Evolutionary conservation across 2,113 vertebrate genomes (phyloP).

Genomic region (Manacus vitellinus): DNA sequence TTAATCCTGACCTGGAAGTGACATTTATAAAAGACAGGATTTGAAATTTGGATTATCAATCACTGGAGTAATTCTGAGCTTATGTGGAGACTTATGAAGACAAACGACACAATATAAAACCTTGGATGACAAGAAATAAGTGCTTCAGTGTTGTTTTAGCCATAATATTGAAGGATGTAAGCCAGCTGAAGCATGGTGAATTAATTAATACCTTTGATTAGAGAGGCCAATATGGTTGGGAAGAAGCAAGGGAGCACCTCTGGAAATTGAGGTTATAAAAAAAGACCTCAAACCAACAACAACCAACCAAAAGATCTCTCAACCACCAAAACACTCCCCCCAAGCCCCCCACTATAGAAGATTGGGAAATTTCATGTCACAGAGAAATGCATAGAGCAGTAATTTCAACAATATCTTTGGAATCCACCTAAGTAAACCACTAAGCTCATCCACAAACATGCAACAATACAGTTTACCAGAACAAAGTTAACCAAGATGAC

Average conservation of each 20-base stretch:
- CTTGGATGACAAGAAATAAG: not conserved
- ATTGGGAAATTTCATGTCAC: not conserved
- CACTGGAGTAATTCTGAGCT: not conserved
- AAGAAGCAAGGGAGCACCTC: not conserved
- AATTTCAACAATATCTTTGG: not conserved
- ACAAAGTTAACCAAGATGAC: not conserved
- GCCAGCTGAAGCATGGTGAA: not conserved
- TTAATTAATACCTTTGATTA: not conserved
- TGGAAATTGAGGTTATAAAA: not conserved
- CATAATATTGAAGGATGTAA: not conserved
- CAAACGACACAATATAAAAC: not conserved
- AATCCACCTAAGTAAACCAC: not conserved
- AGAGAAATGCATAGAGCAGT: not conserved
- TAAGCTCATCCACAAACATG: not conserved
- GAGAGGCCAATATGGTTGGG: not conserved
- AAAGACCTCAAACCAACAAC: not conserved
- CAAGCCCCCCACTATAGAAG: not conserved
- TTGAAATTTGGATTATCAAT: not conserved
- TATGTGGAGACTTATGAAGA: not conserved
- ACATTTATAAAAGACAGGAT: not conserved
- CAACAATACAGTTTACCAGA: not conserved
- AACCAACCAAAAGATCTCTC: accelerated
- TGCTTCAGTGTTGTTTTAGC: not conserved
- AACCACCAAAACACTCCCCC: accelerated
- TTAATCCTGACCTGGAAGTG: not conserved